These are phyloP conservation scores for Epizoanthus rinbou DNA, from an alignment of 92 coral and sea anemone species.

Conservation along the genomic window DNA sequence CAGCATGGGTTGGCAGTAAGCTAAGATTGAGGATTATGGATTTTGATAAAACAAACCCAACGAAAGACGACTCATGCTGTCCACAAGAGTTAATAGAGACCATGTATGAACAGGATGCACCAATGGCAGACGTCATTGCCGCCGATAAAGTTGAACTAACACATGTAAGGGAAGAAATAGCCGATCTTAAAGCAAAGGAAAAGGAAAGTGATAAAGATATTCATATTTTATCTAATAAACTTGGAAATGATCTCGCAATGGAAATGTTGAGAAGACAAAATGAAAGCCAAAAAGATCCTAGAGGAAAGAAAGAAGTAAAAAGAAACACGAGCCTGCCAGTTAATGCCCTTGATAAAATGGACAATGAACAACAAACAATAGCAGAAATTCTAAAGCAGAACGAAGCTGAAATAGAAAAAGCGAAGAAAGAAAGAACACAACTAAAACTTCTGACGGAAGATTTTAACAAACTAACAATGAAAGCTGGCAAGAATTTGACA, in stretches of 20 bases:
- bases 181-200: neutral
- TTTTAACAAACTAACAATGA: neutral
- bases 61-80: neutral
- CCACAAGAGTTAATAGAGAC: constrained; percentile 7
- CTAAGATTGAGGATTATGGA: constrained; percentile 7
- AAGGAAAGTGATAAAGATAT: neutral
- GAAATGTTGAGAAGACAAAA: constrained; percentile 4
- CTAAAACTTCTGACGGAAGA: neutral
- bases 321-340: neutral
- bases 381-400: constrained; percentile 4
- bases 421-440: neutral
- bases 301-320: neutral
- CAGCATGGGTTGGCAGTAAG: constrained; percentile 16
- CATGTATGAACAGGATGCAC: constrained; percentile 48
- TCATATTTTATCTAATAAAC: neutral
- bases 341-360: constrained; percentile 31
- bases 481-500: constrained; percentile 24
- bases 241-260: constrained; percentile 4
- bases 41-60: constrained; percentile 17
- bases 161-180: neutral
- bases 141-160: constrained; percentile 60
- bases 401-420: constrained; percentile 12
- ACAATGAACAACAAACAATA: constrained; percentile 8
- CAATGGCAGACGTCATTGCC: constrained; percentile 66
- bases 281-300: neutral